A percentile compares a stretch with the other conserved stretches of the same genome.
These are phyloP conservation scores for Tympanoctomys barrerae DNA, from an alignment of 2,797 vertebrate genomes.

Conservation along the genomic window DNA sequence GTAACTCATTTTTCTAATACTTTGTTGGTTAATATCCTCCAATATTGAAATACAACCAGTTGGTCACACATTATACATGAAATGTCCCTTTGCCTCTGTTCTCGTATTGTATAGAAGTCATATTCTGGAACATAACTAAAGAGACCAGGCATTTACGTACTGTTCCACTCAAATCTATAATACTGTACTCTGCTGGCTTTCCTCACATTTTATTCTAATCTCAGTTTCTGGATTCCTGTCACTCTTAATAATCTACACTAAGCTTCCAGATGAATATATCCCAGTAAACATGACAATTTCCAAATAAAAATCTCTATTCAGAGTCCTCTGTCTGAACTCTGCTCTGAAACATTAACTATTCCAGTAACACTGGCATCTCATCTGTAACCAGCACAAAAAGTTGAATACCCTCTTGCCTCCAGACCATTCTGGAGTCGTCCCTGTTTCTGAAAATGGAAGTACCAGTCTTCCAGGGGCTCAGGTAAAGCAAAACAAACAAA, in stretches of 20 bases:
- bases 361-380: not conserved
- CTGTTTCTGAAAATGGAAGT: not conserved
- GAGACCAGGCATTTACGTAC: fast-evolving
- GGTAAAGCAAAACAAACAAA: not conserved
- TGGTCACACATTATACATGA: not conserved
- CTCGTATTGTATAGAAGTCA: not conserved
- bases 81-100: not conserved
- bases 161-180: not conserved
- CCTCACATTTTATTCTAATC: not conserved
- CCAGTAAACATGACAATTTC: not conserved
- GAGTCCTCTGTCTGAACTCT: not conserved
- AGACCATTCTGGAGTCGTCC: not conserved
- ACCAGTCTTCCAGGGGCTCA: not conserved
- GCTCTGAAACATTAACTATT: not conserved
- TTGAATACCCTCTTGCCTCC: not conserved
- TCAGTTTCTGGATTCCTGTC: not conserved
- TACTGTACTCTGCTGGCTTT: not conserved
- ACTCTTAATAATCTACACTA: not conserved
- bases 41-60: not conserved
- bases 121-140: not conserved
- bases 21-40: not conserved
- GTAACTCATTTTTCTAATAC: not conserved
- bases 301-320: not conserved
- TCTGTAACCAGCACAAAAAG: not conserved
- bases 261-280: not conserved